A percentile compares a stretch with the other conserved stretches of the same genome.
Conservation (phyloP, 1,140 invertebrate species). For the Drosophila rhopaloa region DNA sequence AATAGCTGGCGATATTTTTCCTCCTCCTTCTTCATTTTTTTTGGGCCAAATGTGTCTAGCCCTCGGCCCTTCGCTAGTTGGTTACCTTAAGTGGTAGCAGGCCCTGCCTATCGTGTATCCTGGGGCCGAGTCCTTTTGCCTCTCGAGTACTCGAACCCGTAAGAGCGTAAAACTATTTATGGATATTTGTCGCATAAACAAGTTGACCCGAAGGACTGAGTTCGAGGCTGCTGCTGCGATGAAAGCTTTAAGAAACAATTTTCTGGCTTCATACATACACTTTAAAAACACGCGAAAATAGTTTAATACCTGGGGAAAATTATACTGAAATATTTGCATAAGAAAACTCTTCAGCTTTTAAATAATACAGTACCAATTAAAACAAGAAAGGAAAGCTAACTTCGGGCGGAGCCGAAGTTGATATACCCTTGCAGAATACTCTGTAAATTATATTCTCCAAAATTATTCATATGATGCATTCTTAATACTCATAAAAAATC, state of each 20-base stretch:
- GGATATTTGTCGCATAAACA: constrained; percentile 80
- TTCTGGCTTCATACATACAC: background rate
- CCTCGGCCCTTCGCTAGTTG: constrained; percentile 30
- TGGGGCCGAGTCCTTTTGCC: constrained; percentile 40
- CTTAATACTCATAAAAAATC: too few species aligned
- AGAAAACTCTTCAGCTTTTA: too few species aligned
- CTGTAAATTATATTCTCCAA: too few species aligned
- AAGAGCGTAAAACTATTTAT: constrained; percentile 80
- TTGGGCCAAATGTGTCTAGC: constrained; percentile 75
- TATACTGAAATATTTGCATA: too few species aligned
- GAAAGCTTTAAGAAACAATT: constrained; percentile 61
- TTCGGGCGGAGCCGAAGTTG: too few species aligned
- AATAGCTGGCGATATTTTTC: constrained; percentile 39
- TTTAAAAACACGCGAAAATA: background rate
- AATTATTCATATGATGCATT: too few species aligned
- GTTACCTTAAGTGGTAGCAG: constrained; percentile 66
- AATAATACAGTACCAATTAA: too few species aligned
- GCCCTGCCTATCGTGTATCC: constrained; percentile 38
- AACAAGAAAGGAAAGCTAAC: too few species aligned
- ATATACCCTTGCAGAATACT: too few species aligned
- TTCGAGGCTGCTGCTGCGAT: constrained; percentile 6
- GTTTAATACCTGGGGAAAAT: too few species aligned
- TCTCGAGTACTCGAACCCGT: constrained; percentile 40
- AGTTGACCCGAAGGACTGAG: constrained; percentile 57
- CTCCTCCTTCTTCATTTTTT: constrained; percentile 10